A percentile compares a stretch with the other conserved stretches of the same genome.
phyloP scores from a whole-genome alignment of 2,888 invertebrate species.

The Amphipoea oculea region DNA sequence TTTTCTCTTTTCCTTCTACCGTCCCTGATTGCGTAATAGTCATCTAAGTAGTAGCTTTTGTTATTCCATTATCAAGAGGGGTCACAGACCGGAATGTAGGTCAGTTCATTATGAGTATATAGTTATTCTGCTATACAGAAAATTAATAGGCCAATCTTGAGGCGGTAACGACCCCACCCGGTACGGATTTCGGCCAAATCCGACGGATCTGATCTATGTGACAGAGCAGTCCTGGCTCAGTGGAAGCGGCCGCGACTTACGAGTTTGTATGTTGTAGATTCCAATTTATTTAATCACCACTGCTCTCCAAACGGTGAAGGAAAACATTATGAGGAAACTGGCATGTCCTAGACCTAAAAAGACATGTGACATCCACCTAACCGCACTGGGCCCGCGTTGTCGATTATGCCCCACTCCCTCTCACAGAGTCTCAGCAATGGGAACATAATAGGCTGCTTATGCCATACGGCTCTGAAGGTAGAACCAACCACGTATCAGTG shows the following conservation, averaged over 20 bases:
- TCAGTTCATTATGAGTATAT: background rate
- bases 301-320: too few relatives aligned
- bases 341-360: too few relatives aligned
- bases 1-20: constrained; percentile 20
- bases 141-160: background rate
- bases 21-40: constrained; percentile 32
- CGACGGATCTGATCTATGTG: too few relatives aligned
- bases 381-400: too few relatives aligned
- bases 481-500: too few relatives aligned
- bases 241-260: background rate
- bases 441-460: background rate
- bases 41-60: constrained; percentile 16
- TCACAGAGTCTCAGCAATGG: too few relatives aligned
- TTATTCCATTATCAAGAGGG: background rate
- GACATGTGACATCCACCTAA: too few relatives aligned
- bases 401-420: too few relatives aligned
- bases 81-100: constrained; percentile 32
- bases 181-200: background rate
- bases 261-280: too few relatives aligned
- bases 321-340: too few relatives aligned
- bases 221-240: background rate
- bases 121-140: background rate
- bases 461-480: background rate
- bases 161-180: background rate
- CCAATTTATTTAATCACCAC: too few relatives aligned